Percentiles rank a stretch among this genome's conserved stretches.
These are phyloP conservation scores for Aplysina aerophoba DNA, from an alignment of 37 sponge, comb jelly and placozoan genomes.

Conservation along the genomic window DNA sequence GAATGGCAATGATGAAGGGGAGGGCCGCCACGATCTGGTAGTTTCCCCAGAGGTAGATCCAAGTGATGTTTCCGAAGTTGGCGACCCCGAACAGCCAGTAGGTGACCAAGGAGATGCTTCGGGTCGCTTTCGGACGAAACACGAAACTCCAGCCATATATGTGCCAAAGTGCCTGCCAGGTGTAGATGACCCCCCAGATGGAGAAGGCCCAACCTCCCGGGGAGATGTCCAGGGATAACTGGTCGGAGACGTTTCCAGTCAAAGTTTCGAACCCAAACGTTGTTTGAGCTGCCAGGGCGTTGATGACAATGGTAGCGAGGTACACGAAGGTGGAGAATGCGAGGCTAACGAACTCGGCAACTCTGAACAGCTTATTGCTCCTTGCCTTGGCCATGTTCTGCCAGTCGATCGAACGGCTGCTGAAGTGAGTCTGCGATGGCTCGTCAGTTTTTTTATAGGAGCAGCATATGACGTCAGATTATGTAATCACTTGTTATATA, in stretches of 20 bases:
- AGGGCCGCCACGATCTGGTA: conserved; percentile 7
- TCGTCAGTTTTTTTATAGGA: too few relatives aligned
- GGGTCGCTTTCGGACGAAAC: not conserved
- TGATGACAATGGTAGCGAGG: conserved; percentile 3
- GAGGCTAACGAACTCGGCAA: not conserved
- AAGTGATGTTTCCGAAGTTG: conserved; percentile 8
- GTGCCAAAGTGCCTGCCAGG: conserved; percentile 32
- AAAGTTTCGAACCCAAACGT: not conserved
- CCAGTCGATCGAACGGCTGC: too few relatives aligned
- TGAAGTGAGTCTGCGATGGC: too few relatives aligned
- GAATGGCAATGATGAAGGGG: conserved; percentile 17
- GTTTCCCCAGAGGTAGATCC: conserved; percentile 33
- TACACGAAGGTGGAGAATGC: conserved; percentile 7
- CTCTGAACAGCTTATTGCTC: not conserved
- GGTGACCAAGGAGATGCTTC: conserved; percentile 22
- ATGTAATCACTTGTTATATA: too few relatives aligned
- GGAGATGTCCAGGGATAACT: not conserved
- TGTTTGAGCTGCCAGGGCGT: not conserved
- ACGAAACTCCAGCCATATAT: conserved; percentile 23
- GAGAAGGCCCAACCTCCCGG: conserved; percentile 29
- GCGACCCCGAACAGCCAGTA: conserved; percentile 2
- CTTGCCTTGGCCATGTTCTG: not conserved
- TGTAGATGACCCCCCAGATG: conserved; percentile 32
- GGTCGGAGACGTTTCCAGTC: not conserved
- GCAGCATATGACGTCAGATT: too few relatives aligned